Evolutionary conservation across 2,797 vertebrate genomes (phyloP), one percentile per base, ranked within the genome.

Genomic region (Trachurus trachurus): DNA sequence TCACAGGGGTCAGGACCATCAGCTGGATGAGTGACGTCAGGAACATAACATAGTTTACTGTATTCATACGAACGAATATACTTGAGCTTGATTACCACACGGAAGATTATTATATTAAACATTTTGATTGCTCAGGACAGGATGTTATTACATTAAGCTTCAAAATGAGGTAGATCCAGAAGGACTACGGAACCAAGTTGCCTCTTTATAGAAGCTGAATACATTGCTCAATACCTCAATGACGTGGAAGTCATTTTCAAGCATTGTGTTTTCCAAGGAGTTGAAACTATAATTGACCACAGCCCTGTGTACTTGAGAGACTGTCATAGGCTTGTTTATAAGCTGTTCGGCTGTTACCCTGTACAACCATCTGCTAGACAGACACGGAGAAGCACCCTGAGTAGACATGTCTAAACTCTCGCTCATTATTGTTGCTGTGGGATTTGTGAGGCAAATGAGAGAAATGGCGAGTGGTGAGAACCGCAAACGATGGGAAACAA

Each of bases 1-100:
- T 95, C 89, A 62, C 98, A 99, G 9, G 97, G 96, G 86, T 99
- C 85, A 2, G 98, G 98, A 40, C 97, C 98, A 7, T 96, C 87
- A 90, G 98, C 98, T 97, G 87, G 82, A 80, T 31, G 44, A 50
- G 58, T 60, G 4, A 17, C 37, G 94, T 97, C 96, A 97, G 96
- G 95, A 95, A 65, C 21, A 66, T 42, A 57, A 83, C 59, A 66
- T 19, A n/a, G 12, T 71, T 66, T 53, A 76, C 16, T 22, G 17
- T 37, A 57, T 39, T 3, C 40, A 3, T 37, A 66, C 31, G 39
- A 65, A 12, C 50, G 54, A 12, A 12, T 19, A 65, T 17, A 31
- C 13, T 49, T 16, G 29, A 31, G n/a, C 45, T 16, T 29, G 22
- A 67, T 71, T 17, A 49, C 1, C 1, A 13, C 3, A 17, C 21